Conservation (phyloP, 2,888 invertebrate genomes). For the Saturnia pavonia region DNA sequence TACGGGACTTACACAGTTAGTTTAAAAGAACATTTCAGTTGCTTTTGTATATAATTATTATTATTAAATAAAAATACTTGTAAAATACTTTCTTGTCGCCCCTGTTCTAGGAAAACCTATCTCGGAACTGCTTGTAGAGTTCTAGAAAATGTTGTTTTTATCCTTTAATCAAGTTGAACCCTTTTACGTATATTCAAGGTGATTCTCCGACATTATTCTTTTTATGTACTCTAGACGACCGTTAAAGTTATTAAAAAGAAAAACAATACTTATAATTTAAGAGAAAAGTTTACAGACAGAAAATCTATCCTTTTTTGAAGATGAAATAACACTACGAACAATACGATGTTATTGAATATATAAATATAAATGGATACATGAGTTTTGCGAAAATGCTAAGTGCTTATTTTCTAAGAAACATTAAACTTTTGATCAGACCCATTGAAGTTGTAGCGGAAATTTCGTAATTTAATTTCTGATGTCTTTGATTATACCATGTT, state of each 20-base stretch:
- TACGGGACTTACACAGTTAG: too few species aligned
- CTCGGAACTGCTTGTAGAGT: background rate
- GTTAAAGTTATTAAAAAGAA: background rate
- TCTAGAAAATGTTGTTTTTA: background rate
- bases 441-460: conserved; percentile 4
- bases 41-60: background rate
- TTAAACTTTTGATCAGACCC: conserved; percentile 6
- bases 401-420: conserved; percentile 1
- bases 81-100: background rate
- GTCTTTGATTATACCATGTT: conserved; percentile 9
- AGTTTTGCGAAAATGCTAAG: conserved; percentile 4
- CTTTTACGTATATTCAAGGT: background rate
- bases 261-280: background rate
- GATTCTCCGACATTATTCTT: background rate
- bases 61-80: background rate
- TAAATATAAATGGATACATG: background rate
- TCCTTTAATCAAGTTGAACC: background rate
- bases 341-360: background rate
- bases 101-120: background rate
- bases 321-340: background rate
- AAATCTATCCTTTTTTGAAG: background rate
- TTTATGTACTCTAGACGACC: background rate
- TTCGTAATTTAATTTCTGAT: conserved; percentile 11
- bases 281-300: background rate
- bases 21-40: too few species aligned